Evolutionary conservation across 35 echinoderm and acorn worm genomes (phyloP).

Genomic region (Ptychodera flava): DNA sequence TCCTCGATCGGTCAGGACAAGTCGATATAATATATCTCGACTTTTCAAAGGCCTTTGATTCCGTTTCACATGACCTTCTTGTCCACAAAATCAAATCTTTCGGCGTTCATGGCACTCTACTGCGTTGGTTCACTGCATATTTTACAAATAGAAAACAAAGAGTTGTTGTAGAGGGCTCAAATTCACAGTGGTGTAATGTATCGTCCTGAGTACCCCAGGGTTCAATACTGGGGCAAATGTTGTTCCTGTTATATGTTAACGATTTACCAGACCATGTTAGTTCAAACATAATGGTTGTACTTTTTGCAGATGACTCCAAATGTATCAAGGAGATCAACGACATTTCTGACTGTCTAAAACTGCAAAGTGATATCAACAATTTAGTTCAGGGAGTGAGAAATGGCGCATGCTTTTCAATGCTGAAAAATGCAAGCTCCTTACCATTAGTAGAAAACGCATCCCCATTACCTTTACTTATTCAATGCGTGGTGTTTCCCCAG

Average conservation of each 20-base stretch:
- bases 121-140: not conserved
- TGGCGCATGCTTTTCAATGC: not conserved
- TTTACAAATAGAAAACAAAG: not conserved
- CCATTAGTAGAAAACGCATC: not conserved
- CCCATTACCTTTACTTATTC: not conserved
- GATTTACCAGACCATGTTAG: not conserved
- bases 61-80: not conserved
- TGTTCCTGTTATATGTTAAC: not conserved
- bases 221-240: not conserved
- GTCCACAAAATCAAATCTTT: not conserved
- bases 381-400: no score
- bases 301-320: not conserved
- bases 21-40: not conserved
- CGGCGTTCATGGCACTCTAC: not conserved
- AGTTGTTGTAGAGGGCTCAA: not conserved
- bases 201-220: not conserved
- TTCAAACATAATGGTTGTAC: not conserved
- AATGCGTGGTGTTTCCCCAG: not conserved
- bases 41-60: not conserved
- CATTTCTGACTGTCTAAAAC: no score
- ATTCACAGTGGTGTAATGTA: slow-evolving; percentile 1
- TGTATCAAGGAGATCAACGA: not conserved
- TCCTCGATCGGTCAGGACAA: not conserved
- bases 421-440: not conserved
- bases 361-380: no score